A percentile compares a stretch with the other conserved stretches of the same genome.
Evolutionary conservation across 2,113 vertebrate species (phyloP).

Genomic region (Onychostruthus taczanowskii): DNA sequence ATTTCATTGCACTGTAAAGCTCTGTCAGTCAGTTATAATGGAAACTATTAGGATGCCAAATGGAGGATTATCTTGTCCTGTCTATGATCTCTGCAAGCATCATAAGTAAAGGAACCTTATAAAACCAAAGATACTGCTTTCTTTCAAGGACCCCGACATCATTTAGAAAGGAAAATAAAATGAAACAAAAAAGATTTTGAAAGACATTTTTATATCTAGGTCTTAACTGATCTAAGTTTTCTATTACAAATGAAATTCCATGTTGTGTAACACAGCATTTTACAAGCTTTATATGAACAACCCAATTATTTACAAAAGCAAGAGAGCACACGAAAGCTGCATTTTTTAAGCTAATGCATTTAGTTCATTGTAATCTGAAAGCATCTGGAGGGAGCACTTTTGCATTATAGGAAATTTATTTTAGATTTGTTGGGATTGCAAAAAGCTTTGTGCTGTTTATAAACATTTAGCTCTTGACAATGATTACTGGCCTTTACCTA

Average conservation of each 20-base stretch:
- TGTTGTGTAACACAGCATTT: neutral
- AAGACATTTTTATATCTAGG: neutral
- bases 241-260: neutral
- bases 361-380: conserved; percentile 47
- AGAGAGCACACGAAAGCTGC: neutral
- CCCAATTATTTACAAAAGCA: conserved; percentile 22
- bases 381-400: neutral
- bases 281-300: neutral
- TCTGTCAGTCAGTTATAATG: conserved; percentile 7
- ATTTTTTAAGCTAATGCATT: conserved; percentile 49
- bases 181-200: neutral
- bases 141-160: neutral
- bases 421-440: conserved; percentile 21
- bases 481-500: conserved; percentile 17
- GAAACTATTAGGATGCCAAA: conserved; percentile 24
- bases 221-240: neutral
- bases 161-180: neutral
- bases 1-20: neutral
- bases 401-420: conserved; percentile 52
- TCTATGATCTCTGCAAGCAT: neutral
- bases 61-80: conserved; percentile 20
- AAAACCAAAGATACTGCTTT: neutral
- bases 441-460: conserved; percentile 36
- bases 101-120: neutral
- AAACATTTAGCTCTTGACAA: conserved; percentile 11